Evolutionary conservation across 1,140 invertebrate genomes (phyloP).

Genomic region (Caerostris extrusa): DNA sequence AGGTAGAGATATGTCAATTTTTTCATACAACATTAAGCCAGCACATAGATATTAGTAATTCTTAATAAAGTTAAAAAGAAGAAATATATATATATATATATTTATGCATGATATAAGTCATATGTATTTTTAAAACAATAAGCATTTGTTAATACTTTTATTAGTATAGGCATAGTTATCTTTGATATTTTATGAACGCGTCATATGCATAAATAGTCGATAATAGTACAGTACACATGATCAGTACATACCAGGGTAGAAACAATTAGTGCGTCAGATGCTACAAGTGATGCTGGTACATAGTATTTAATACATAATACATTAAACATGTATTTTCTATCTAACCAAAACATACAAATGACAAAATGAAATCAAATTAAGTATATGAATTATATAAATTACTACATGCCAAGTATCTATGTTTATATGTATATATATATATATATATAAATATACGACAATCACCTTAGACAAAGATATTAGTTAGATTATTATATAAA

Average conservation of each 20-base stretch:
- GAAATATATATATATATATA: conserved; percentile 38
- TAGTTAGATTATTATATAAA: too few relatives aligned
- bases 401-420: background rate
- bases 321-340: background rate
- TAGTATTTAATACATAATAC: background rate
- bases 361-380: background rate
- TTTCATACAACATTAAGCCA: conserved; percentile 34
- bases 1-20: conserved; percentile 71
- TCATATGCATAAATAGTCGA: background rate
- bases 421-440: background rate
- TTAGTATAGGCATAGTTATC: background rate
- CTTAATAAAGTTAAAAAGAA: conserved; percentile 32
- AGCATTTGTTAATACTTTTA: conserved; percentile 35
- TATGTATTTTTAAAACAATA: conserved; percentile 30
- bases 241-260: background rate
- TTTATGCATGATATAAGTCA: background rate
- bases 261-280: conserved; percentile 21
- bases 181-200: background rate
- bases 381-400: conserved; percentile 3
- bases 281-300: conserved; percentile 35
- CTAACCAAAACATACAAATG: background rate
- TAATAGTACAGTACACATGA: background rate
- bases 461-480: background rate
- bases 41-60: conserved; percentile 28
- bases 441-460: background rate